Base-by-base conservation (phyloP, 2,113 vertebrate genomes). In the Cottus gobio region DNA sequence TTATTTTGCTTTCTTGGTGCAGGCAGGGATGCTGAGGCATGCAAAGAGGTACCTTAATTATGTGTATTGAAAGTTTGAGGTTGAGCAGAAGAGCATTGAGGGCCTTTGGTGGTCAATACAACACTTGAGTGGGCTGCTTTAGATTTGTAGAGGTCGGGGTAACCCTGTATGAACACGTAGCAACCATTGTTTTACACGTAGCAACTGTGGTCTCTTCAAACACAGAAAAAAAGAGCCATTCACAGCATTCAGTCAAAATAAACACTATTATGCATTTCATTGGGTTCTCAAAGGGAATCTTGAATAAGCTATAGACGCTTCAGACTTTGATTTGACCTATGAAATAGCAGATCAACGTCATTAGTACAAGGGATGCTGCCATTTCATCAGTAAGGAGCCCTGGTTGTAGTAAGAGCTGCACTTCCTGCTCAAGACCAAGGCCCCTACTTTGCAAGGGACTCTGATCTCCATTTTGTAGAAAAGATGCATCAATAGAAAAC, bases 191-290 rank as follows among this genome's bases (percentile, higher is more conserved):
- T 74, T 57, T 7, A 7, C 58, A 31, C 26, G 3, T 83, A 82
- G 83, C 65, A 77, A 77, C 80, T 74, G 77, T 70, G 80, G 8
- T 61, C 57, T 22, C 10, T 10, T 58, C 28, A 30, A 31, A 81
- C 64, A 30, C 26, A 12, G 13, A 62, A 34, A 36, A 67, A 62
- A 72, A 63, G 1, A 34, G 31, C 2, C 34, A 66, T n/a, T 44
- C 6, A 12, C 46, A 26, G 26, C 71, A 11, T 58, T 24, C 15
- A 0, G 4, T 30, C 8, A 10, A 64, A 74, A 36, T 2, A 61
- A 18, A 3, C 30, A 13, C 9, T 12, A 0, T 48, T 48, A 2
- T 56, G 13, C 30, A 70, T 30, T 30, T 67, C 1, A 52, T 5
- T 39, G 8, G 26, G 5, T 36, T 16, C 31, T 37, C 28, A 48